Conservation (phyloP, 2,113 vertebrate genomes). For the Poicephalus gulielmi region DNA sequence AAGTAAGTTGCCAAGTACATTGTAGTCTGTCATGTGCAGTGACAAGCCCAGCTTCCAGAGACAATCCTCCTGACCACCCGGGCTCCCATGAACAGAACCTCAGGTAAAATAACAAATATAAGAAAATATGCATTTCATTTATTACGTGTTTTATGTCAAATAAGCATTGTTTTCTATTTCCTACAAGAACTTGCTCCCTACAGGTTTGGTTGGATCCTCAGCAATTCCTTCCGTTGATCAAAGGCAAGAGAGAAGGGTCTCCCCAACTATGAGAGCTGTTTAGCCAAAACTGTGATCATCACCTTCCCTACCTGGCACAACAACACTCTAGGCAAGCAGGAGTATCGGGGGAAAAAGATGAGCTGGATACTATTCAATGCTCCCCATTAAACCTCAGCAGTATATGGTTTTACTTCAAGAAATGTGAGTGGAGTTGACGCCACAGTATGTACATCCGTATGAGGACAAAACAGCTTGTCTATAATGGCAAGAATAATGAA, state of each 20-base stretch:
- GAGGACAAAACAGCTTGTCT: neutral
- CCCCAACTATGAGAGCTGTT: neutral
- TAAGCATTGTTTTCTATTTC: neutral
- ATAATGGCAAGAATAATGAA: neutral
- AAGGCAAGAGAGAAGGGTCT: neutral
- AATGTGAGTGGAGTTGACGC: neutral
- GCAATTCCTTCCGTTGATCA: neutral
- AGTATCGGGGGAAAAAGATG: neutral
- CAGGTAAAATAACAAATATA: neutral
- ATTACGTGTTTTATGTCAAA: neutral
- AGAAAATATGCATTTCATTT: neutral
- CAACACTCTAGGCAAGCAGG: neutral
- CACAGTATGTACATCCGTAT: rapidly evolving
- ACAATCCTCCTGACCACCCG: neutral
- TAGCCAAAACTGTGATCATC: neutral
- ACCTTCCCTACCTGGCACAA: neutral
- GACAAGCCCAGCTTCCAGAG: neutral
- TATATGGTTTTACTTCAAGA: neutral
- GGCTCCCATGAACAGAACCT: neutral
- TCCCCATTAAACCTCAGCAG: neutral
- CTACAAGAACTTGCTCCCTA: neutral
- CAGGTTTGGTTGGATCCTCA: neutral
- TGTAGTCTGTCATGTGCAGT: neutral
- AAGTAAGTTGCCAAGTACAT: neutral
- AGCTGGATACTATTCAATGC: neutral